Conservation (phyloP, 2,797 vertebrate species). For the Megalops cyprinoides region DNA sequence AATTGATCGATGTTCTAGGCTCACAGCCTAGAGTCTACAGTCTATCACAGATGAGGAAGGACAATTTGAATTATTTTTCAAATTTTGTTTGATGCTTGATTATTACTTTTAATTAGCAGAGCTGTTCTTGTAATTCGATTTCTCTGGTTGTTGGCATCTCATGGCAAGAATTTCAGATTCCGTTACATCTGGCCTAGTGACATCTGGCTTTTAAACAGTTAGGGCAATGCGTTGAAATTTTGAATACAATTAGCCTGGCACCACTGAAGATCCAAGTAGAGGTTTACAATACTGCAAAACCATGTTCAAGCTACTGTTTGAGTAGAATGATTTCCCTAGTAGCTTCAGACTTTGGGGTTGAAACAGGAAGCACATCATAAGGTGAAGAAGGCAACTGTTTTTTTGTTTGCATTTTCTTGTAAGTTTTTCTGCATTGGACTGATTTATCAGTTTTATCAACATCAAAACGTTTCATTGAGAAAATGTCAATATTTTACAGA, state of each 20-base stretch:
- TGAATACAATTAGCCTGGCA: neutral
- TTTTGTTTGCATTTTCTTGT: neutral
- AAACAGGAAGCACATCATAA: constrained; percentile 22
- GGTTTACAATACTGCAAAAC: neutral
- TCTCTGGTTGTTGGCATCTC: neutral
- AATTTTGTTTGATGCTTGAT: too few species aligned
- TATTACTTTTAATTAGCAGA: neutral
- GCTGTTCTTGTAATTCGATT: neutral
- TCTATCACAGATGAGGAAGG: neutral
- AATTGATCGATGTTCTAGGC: neutral
- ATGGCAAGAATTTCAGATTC: neutral
- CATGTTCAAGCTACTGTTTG: neutral
- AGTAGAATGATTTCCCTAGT: neutral
- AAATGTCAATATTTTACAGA: constrained; percentile 4
- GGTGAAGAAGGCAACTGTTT: neutral
- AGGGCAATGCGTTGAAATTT: neutral
- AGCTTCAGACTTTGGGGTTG: neutral
- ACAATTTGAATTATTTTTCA: neutral
- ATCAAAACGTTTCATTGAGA: neutral
- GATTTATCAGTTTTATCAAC: neutral
- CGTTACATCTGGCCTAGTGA: neutral
- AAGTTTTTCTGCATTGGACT: neutral
- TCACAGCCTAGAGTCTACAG: neutral
- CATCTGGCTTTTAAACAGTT: neutral
- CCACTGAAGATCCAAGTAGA: neutral